Conservation (phyloP, 1,140 invertebrate species). For the Nasonia vitripennis region DNA sequence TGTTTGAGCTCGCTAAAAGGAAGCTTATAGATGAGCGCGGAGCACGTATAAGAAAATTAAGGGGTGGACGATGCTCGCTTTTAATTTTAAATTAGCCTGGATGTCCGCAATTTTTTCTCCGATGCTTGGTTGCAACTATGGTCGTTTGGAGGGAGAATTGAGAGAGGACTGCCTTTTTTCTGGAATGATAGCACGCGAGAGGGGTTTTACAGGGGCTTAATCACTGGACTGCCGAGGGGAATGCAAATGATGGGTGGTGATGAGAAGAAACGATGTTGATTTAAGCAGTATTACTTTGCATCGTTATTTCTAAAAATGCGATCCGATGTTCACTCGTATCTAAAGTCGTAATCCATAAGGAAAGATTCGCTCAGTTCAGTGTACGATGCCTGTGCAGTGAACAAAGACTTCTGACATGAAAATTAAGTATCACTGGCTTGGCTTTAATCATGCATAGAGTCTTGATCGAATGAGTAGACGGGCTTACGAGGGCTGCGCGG, state of each 20-base stretch:
- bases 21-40: not conserved
- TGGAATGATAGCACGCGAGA: not conserved
- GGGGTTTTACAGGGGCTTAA: not conserved
- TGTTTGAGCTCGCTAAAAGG: not conserved
- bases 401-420: not conserved
- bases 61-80: not conserved
- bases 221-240: too few species aligned
- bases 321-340: not conserved
- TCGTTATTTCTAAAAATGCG: not conserved
- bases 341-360: too few species aligned
- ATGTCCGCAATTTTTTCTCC: not conserved
- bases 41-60: slow-evolving; percentile 16
- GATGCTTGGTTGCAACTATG: not conserved
- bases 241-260: not conserved
- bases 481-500: not conserved
- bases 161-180: not conserved
- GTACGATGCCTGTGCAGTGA: not conserved
- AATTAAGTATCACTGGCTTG: not conserved
- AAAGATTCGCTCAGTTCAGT: too few species aligned
- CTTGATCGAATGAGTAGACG: not conserved
- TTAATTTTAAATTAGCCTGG: slow-evolving; percentile 24
- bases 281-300: too few species aligned
- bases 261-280: not conserved
- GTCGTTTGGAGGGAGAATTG: not conserved
- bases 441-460: not conserved